A percentile compares a stretch with the other conserved stretches of the same genome.
phyloP scores from a whole-genome alignment of 2,113 vertebrate genomes.

The Larimichthys polyactis region DNA sequence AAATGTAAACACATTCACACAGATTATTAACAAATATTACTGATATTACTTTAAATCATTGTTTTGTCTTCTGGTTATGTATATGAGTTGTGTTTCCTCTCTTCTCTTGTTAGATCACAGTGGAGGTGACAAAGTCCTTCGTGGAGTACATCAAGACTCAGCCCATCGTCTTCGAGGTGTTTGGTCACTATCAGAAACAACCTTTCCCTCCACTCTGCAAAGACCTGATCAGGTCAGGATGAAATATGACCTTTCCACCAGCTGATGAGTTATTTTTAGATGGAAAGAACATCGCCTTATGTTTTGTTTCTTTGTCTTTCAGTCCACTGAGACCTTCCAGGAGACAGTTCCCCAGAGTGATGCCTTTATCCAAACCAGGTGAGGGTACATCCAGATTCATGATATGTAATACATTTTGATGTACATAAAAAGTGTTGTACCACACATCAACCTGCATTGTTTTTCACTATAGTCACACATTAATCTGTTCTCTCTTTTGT shows the following conservation, averaged over 20 bases:
- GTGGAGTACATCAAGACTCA: constrained; percentile 97
- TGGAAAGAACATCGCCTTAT: neutral
- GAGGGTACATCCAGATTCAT: constrained; percentile 7
- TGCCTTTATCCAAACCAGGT: constrained; percentile 99
- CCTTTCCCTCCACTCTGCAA: constrained; percentile 97
- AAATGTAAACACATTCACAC: constrained; percentile 85
- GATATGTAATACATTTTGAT: neutral
- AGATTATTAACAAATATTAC: neutral
- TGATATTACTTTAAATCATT: neutral
- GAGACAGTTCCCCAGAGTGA: constrained; percentile 94
- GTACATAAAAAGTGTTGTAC: neutral
- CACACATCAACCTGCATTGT: too few species aligned
- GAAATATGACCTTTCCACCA: neutral
- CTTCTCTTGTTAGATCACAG: constrained; percentile 87
- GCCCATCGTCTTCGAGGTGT: constrained; percentile 98
- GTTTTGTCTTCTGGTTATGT: neutral
- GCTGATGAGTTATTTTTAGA: neutral
- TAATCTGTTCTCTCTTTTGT: constrained; percentile 28
- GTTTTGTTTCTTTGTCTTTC: constrained; percentile 20
- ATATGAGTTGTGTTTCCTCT: constrained; percentile 10
- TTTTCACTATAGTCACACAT: neutral
- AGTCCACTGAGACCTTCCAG: constrained; percentile 95
- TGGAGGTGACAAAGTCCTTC: constrained; percentile 97
- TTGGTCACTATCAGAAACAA: constrained; percentile 98
- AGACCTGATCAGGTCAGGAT: constrained; percentile 91